Evolutionary conservation across 2,888 invertebrate genomes (phyloP).

Genomic region (Venusia cambrica): DNA sequence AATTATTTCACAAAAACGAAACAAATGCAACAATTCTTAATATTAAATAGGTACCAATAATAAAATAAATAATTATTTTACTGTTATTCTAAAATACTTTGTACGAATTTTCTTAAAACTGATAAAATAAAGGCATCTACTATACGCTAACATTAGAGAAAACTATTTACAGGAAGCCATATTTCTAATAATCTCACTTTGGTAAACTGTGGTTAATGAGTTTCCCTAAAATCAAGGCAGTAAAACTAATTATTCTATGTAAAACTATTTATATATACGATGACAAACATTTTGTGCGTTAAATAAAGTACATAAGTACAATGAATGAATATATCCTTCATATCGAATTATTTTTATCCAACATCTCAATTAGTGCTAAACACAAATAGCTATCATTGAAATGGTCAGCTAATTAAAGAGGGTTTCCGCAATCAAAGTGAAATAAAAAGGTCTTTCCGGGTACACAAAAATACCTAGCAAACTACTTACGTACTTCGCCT

Average conservation of each 20-base stretch:
- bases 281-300: slow-evolving; percentile 21
- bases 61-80: slow-evolving; percentile 65
- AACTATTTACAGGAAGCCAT: slow-evolving; percentile 54
- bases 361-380: too few species aligned
- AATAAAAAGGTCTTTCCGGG: too few species aligned
- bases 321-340: too few species aligned
- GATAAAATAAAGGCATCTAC: slow-evolving; percentile 28
- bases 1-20: slow-evolving; percentile 70
- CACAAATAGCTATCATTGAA: too few species aligned
- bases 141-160: slow-evolving; percentile 26
- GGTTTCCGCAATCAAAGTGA: too few species aligned
- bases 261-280: slow-evolving; percentile 20
- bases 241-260: slow-evolving; percentile 9
- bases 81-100: slow-evolving; percentile 64
- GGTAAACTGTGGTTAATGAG: slow-evolving; percentile 81
- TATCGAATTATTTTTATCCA: too few species aligned
- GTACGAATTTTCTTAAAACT: slow-evolving; percentile 55
- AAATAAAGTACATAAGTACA: slow-evolving; percentile 9
- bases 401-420: too few species aligned
- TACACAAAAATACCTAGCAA: too few species aligned
- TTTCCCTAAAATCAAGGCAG: slow-evolving; percentile 33
- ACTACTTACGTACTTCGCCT: too few species aligned
- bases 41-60: slow-evolving; percentile 49
- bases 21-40: slow-evolving; percentile 74
- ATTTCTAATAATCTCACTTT: slow-evolving; percentile 81